Base-by-base conservation (phyloP, 1,140 invertebrate species). In the Megalopta genalis region DNA sequence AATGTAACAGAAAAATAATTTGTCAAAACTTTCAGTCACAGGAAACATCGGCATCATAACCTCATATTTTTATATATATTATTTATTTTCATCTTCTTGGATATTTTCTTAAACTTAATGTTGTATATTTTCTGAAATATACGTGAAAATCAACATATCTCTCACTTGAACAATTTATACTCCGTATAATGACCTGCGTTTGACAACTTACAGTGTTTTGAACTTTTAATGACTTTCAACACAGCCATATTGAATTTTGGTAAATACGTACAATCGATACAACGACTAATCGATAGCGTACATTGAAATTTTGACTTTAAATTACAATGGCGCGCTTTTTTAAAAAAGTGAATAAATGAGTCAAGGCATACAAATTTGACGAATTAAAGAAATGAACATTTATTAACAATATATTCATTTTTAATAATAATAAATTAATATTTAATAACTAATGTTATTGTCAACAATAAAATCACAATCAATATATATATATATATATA, bases 371-470 rank as follows among this genome's bases (percentile, higher is more conserved):
- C 39, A 39, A 52, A 54, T 42, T 77, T 2, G 21, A 42, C 46
- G 52, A 49, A 27, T 65, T 25, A 12, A 32, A 67, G 39, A 67
- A 18, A 27, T 6, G 5, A 7, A 10, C 12, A 10, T 71, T 52
- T 77, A 77, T 63, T 18, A 77, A 77, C 42, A 42, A 72, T 77
- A 54, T 68, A 62, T 62, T n/a, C 46, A 54, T 49, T 16, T 62
- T 71, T 70, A 71, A 42, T 52, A 66, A 70, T 39, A 81, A 77
- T 66, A 71, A 77, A 37, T 81, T n/a, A n/a, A n/a, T n/a, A n/a
- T n/a, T n/a, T n/a, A n/a, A n/a, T n/a, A n/a, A 75, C 70, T n/a
- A 52, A n/a, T n/a, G 7, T 70, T 27, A 68, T 75, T 80, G 42
- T 71, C 67, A 81, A 66, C 32, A 63, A n/a, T 32, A 69, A 69